A percentile compares a stretch with the other conserved stretches of the same genome.
Evolutionary conservation across 2,797 vertebrate species (phyloP).

Genomic region (Hydrolagus colliei): DNA sequence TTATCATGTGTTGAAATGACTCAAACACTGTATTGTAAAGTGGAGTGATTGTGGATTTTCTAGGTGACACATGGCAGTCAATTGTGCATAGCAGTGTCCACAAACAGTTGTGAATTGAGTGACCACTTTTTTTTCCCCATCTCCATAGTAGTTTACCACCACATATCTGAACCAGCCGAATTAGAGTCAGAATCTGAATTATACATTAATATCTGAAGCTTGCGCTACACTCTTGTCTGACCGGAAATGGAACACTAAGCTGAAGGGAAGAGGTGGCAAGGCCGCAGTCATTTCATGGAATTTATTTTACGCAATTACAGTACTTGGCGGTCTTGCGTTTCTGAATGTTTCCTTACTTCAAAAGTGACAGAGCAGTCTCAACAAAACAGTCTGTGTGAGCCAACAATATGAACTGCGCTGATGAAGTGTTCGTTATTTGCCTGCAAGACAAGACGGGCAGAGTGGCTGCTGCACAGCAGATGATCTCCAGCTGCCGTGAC

Average conservation of each 20-base stretch:
- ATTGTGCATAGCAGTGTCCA: too few relatives aligned
- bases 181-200: neutral
- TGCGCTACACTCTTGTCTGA: neutral
- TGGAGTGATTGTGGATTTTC: too few relatives aligned
- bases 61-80: too few relatives aligned
- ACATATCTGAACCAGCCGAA: neutral
- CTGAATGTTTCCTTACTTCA: neutral
- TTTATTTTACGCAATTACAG: neutral
- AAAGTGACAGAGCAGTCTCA: neutral
- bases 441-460: neutral
- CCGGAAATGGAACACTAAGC: neutral
- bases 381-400: neutral
- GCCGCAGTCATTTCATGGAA: neutral
- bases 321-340: neutral
- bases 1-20: too few relatives aligned
- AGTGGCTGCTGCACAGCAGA: neutral
- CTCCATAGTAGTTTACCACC: neutral
- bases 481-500: neutral
- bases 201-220: neutral
- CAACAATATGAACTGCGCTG: neutral
- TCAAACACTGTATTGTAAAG: too few relatives aligned
- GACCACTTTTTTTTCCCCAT: too few relatives aligned
- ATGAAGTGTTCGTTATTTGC: neutral
- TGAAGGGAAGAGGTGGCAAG: neutral
- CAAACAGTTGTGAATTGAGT: too few relatives aligned